phyloP scores from a whole-genome alignment of 2,888 invertebrate genomes.

The Nemotelus nigrinus region DNA sequence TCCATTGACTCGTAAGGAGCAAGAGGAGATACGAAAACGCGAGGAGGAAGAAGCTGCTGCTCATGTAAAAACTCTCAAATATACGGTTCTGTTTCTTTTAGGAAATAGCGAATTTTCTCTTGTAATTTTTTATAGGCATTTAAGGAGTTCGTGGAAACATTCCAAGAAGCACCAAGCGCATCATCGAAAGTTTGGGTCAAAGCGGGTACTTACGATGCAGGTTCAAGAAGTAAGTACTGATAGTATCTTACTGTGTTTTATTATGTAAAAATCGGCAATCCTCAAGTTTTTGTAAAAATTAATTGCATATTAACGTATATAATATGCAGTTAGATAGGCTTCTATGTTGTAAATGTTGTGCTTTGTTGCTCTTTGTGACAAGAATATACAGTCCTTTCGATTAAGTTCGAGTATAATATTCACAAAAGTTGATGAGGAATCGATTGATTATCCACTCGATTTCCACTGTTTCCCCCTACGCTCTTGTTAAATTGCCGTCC shows the following conservation, averaged over 20 bases:
- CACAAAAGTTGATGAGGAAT: too few species aligned
- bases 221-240: conserved; percentile 76
- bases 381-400: too few species aligned
- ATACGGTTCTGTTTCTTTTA: neutral
- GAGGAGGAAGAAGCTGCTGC: conserved; percentile 92
- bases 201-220: conserved; percentile 96
- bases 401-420: too few species aligned
- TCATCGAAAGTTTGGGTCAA: conserved; percentile 96
- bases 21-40: conserved; percentile 86
- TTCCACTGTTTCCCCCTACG: too few species aligned
- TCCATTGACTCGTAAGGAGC: conserved; percentile 80
- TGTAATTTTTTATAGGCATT: conserved; percentile 74
- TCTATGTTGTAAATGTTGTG: too few species aligned
- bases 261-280: neutral
- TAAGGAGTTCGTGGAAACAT: conserved; percentile 97
- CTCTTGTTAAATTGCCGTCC: too few species aligned
- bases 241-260: conserved; percentile 1
- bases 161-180: conserved; percentile 85
- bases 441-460: too few species aligned
- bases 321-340: too few species aligned
- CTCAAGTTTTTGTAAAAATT: too few species aligned
- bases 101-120: neutral
- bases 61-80: conserved; percentile 70
- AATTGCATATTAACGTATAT: too few species aligned
- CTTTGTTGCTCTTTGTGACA: too few species aligned